These are phyloP conservation scores for Zaprionus lineosus DNA, from an alignment of 2,888 invertebrate genomes.

Conservation along the genomic window DNA sequence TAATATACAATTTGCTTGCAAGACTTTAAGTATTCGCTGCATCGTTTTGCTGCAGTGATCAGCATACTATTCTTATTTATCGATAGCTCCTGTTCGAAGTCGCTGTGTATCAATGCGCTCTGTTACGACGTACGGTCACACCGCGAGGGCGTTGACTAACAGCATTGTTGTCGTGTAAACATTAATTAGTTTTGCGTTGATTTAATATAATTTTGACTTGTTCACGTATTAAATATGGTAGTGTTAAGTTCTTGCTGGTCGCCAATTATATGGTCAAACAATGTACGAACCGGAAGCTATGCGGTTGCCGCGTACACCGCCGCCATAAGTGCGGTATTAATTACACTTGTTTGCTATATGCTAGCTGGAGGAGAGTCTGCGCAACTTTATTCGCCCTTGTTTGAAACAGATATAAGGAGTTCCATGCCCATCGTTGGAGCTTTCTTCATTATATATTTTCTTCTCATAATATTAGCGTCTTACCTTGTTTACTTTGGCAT, in stretches of 20 bases:
- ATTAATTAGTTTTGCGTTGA: conserved; percentile 7
- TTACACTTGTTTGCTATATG: conserved; percentile 89
- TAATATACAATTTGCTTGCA: no score
- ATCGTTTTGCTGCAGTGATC: no score
- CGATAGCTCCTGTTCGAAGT: no score
- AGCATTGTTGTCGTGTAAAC: conserved; percentile 16
- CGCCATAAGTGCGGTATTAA: conserved; percentile 88
- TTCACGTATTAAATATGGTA: conserved; percentile 84
- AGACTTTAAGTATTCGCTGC: no score
- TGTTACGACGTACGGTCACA: no score
- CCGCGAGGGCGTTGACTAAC: conserved; percentile 47
- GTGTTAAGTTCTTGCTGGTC: conserved; percentile 92
- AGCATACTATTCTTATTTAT: background rate
- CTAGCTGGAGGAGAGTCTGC: conserved; percentile 94
- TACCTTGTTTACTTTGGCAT: conserved; percentile 81
- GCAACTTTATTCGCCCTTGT: conserved; percentile 93
- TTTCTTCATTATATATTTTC: conserved; percentile 79
- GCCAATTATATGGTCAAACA: conserved; percentile 92
- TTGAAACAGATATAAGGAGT: conserved; percentile 91
- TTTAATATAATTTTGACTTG: conserved; percentile 7
- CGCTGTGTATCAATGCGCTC: no score
- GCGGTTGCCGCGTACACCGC: conserved; percentile 91
- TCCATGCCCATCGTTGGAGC: conserved; percentile 88
- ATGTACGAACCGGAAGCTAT: conserved; percentile 89
- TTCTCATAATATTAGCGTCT: conserved; percentile 84